Evolutionary conservation across 2,888 invertebrate genomes (phyloP).

Genomic region (Galeopsomyia nigrocyanea): DNA sequence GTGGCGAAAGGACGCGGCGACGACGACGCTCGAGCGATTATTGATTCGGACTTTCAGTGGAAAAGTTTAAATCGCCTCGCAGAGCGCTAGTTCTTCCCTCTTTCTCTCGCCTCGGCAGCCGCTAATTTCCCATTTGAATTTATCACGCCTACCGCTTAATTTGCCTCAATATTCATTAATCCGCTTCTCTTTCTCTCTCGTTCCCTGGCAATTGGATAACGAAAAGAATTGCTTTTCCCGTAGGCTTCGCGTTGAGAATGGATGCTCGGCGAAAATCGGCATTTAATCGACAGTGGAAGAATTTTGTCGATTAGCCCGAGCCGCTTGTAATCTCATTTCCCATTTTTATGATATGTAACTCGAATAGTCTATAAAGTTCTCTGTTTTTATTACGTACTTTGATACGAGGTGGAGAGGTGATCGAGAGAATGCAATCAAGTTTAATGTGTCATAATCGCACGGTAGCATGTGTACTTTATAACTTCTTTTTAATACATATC

Average conservation of each 20-base stretch:
- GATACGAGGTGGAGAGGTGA: too few relatives aligned
- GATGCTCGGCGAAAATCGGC: background rate
- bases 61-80: conserved; percentile 44
- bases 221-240: conserved; percentile 12
- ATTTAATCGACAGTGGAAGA: background rate
- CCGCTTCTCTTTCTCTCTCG: background rate
- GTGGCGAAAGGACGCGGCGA: background rate
- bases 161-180: conserved; percentile 26
- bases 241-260: too few relatives aligned
- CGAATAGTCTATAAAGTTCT: too few relatives aligned
- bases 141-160: conserved; percentile 32
- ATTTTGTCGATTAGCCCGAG: too few relatives aligned
- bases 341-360: too few relatives aligned
- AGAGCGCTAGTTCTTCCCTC: background rate
- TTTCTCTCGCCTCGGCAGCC: background rate
- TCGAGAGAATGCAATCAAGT: too few relatives aligned
- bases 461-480: too few relatives aligned
- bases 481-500: too few relatives aligned
- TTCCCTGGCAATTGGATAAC: conserved; percentile 16
- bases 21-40: conserved; percentile 19
- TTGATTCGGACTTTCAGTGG: conserved; percentile 47
- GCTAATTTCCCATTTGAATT: conserved; percentile 37
- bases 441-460: too few relatives aligned
- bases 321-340: too few relatives aligned
- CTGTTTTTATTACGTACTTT: too few relatives aligned